phyloP scores from a whole-genome alignment of 35 echinoderm and acorn worm genomes.

The Hemicentrotus pulcherrimus region DNA sequence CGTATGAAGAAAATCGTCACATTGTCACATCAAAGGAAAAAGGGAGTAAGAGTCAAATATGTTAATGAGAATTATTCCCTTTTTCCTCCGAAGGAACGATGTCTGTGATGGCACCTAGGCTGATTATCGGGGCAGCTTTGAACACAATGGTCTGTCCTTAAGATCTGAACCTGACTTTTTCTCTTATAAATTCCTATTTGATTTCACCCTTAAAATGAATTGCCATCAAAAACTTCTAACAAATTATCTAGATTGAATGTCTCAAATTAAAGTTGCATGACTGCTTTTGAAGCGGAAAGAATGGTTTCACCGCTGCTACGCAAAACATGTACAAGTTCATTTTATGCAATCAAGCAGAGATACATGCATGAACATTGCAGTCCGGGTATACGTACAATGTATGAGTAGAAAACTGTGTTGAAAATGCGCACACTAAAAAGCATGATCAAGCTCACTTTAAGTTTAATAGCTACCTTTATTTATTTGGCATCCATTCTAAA shows the following conservation, averaged over 20 bases:
- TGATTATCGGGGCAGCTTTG: not conserved
- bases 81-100: not conserved
- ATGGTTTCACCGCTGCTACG: no score
- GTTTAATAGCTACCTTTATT: not conserved
- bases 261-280: no score
- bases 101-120: not conserved
- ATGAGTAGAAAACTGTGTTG: not conserved
- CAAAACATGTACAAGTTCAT: no score
- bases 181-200: no score
- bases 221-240: no score
- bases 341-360: not conserved
- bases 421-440: not conserved
- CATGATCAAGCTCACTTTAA: not conserved
- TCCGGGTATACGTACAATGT: no score
- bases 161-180: no score
- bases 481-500: not conserved
- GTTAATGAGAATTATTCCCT: not conserved
- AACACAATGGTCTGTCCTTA: not conserved
- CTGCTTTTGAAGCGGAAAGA: no score
- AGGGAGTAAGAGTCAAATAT: not conserved
- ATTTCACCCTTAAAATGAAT: no score
- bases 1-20: not conserved
- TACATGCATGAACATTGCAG: not conserved
- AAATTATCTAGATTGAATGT: no score
- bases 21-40: not conserved